These are phyloP conservation scores for Melikaiella ostensackeni DNA, from an alignment of 2,888 invertebrate genomes.

Conservation along the genomic window DNA sequence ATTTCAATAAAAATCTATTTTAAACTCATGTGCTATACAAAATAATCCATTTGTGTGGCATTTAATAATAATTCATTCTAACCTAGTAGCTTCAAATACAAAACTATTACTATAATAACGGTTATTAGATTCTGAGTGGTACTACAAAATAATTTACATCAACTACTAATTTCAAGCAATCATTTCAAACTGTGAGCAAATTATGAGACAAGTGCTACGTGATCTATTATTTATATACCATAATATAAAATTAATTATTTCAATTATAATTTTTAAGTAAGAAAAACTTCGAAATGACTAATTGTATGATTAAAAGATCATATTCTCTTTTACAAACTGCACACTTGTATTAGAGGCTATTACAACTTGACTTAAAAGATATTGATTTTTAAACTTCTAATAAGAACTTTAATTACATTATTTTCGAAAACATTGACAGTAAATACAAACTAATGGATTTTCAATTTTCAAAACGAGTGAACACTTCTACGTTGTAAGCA, in stretches of 20 bases:
- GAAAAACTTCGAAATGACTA: background rate
- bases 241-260: background rate
- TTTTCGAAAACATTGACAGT: too few species aligned
- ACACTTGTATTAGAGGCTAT: too few species aligned
- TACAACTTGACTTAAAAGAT: too few species aligned
- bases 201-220: background rate
- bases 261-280: background rate
- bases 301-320: too few species aligned
- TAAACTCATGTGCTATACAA: too few species aligned
- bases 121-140: background rate
- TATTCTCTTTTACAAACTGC: too few species aligned
- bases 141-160: constrained; percentile 1
- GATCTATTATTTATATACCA: background rate
- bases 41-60: background rate
- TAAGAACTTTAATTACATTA: too few species aligned
- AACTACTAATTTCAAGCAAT: background rate
- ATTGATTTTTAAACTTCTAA: too few species aligned
- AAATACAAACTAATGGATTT: too few species aligned
- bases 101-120: background rate
- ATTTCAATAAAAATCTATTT: too few species aligned
- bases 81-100: background rate
- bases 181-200: background rate
- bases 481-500: too few species aligned
- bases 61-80: background rate
- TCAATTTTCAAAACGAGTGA: too few species aligned